Evolutionary conservation across 2,113 vertebrate species (phyloP), one percentile per base, ranked within the genome.

Genomic region (Halcyon senegalensis): DNA sequence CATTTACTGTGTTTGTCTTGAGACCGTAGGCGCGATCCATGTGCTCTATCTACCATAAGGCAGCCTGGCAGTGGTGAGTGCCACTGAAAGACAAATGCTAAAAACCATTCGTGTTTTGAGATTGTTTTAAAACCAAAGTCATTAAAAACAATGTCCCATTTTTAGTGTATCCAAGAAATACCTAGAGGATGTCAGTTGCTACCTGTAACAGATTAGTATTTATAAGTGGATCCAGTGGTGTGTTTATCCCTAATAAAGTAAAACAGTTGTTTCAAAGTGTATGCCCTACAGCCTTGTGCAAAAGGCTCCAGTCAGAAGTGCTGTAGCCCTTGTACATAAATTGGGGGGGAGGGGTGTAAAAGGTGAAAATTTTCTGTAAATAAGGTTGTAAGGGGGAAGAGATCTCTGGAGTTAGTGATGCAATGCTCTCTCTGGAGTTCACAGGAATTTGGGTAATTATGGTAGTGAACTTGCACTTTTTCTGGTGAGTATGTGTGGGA

Each of bases 241-340:
- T 59, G 27, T 64, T 70, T 84, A 37, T 80, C 20, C 44, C 77
- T 31, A 33, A 2, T 75, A 37, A 82, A 72, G 66, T 46, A 75
- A 75, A 59, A 7, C 2, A 10, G 13, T 16, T 87, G 33, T 23
- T 63, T 39, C 48, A 46, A 73, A 46, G 14, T 1, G 1, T 31
- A 15, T 2, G 1, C 16, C 1, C 7, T 25, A 60, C n/a, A 70
- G 31, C 37, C 4, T 20, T 1, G 1, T 21, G 25, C 7, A 17
- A 41, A 84, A 85, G 46, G 12, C 35, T 72, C 7, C 16, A 9
- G 15, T 23, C 28, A 76, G 78, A 76, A 85, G 31, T 4, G 13
- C 39, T 76, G 3, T 14, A 25, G 11, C 17, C 13, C 15, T 14
- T 46, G 46, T 46, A 46, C 46, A 9, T 46, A 25, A 31, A 67